Conservation (phyloP, 2,113 vertebrate species). For the Phyllopteryx taeniolatus region DNA sequence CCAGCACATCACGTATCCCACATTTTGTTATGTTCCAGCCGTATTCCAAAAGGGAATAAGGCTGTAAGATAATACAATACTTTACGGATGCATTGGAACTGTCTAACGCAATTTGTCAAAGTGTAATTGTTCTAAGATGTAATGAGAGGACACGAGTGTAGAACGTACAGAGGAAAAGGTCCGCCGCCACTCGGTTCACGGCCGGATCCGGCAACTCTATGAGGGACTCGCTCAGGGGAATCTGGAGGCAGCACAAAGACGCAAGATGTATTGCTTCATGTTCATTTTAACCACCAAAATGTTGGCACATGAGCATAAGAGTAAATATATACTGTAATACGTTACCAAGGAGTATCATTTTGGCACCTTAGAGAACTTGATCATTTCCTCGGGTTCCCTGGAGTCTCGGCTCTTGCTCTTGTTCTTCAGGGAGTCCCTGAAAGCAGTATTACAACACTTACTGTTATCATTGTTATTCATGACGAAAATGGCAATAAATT, state of each 20-base stretch:
- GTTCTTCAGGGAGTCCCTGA: conserved; percentile 78
- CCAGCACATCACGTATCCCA: background rate
- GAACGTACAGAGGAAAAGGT: conserved; percentile 86
- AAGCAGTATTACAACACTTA: conserved; percentile 12
- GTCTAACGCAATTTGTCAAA: background rate
- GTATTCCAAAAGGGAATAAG: background rate
- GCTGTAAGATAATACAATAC: background rate
- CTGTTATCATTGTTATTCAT: background rate
- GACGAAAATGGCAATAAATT: background rate
- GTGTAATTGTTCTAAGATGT: conserved; percentile 12
- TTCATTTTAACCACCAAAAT: background rate
- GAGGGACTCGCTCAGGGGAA: conserved; percentile 87
- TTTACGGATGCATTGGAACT: no score
- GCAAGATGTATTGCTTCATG: background rate
- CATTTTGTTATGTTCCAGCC: no score
- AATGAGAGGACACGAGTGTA: conserved; percentile 13
- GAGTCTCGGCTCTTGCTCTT: conserved; percentile 76
- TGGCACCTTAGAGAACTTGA: conserved; percentile 92
- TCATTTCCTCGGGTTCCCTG: conserved; percentile 76
- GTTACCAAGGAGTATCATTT: background rate
- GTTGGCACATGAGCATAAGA: background rate
- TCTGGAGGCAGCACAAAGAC: conserved; percentile 64
- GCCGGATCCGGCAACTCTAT: conserved; percentile 85
- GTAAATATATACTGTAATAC: background rate
- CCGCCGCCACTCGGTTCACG: conserved; percentile 84